These are phyloP conservation scores for Drosophila tsacasi DNA, from an alignment of 1,140 invertebrate genomes.

Conservation along the genomic window DNA sequence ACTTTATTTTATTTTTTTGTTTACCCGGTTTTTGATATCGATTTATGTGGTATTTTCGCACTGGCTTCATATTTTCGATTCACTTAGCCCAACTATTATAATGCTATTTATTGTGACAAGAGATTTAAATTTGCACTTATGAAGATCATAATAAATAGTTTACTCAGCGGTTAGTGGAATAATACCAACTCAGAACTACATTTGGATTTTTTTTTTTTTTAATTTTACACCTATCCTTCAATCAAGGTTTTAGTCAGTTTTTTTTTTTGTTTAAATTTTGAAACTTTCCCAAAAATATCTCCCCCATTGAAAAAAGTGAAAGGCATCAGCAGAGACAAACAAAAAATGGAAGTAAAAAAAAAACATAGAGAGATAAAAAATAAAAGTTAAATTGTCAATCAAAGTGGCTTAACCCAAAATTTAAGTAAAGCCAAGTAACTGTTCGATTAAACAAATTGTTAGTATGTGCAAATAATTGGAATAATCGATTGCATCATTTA, in stretches of 20 bases:
- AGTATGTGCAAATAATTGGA: conserved; percentile 43
- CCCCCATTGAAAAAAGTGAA: conserved; percentile 31
- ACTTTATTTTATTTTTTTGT: conserved; percentile 24
- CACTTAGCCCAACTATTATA: conserved; percentile 26
- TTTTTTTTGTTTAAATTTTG: not conserved
- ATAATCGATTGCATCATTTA: conserved; percentile 27
- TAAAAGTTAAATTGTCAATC: conserved; percentile 42
- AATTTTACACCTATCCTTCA: not conserved
- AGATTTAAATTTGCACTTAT: conserved; percentile 31
- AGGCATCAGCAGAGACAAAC: conserved; percentile 14
- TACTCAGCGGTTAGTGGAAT: conserved; percentile 4
- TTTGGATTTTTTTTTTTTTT: not conserved
- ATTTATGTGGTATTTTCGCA: conserved; percentile 37
- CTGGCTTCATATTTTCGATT: conserved; percentile 34
- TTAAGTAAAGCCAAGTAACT: conserved; percentile 18
- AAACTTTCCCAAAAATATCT: conserved; percentile 38
- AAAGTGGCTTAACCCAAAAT: conserved; percentile 41
- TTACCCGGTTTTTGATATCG: conserved; percentile 2
- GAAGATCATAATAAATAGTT: not conserved
- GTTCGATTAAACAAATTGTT: conserved; percentile 35
- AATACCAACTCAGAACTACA: not conserved
- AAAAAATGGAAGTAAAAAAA: conserved; percentile 4
- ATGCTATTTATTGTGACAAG: conserved; percentile 1
- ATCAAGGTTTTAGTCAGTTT: not conserved
- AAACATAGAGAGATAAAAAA: conserved; percentile 16